phyloP scores from a whole-genome alignment of 2,113 vertebrate species.

The Spea bombifrons region DNA sequence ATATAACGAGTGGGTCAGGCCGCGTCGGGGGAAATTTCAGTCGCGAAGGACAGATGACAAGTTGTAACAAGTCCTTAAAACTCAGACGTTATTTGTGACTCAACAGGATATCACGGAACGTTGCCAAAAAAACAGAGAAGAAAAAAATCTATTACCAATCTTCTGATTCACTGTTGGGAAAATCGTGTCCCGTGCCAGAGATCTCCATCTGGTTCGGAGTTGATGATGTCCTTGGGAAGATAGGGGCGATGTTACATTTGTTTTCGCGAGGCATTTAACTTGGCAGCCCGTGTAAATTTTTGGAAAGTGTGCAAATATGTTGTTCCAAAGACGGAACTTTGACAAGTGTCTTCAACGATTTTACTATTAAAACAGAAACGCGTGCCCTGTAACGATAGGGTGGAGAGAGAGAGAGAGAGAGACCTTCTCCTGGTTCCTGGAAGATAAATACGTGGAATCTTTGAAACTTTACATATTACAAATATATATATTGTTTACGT shows the following conservation, averaged over 20 bases:
- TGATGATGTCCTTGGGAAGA: conserved; percentile 55
- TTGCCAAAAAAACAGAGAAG: conserved; percentile 50
- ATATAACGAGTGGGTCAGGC: conserved; percentile 33
- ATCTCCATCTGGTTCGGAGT: conserved; percentile 53
- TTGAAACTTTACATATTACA: too few relatives aligned
- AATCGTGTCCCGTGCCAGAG: conserved; percentile 50
- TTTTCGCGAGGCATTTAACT: conserved; percentile 31
- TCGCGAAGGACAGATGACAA: conserved; percentile 56
- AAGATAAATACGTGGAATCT: too few relatives aligned
- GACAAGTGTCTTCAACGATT: background rate
- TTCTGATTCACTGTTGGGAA: conserved; percentile 63
- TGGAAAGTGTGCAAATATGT: background rate
- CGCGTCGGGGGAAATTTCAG: conserved; percentile 55
- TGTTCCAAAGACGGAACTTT: background rate
- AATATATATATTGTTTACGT: too few relatives aligned
- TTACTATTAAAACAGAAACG: too few relatives aligned
- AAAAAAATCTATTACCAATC: conserved; percentile 49
- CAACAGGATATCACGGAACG: conserved; percentile 59
- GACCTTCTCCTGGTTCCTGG: too few relatives aligned
- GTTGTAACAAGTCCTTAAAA: conserved; percentile 57
- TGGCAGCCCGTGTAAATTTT: too few relatives aligned
- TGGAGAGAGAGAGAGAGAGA: too few relatives aligned
- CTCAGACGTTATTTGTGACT: conserved; percentile 63
- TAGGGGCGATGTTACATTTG: conserved; percentile 51
- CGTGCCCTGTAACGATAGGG: too few relatives aligned